Evolutionary conservation across 2,888 invertebrate species (phyloP), one percentile per base, ranked within the genome.

Genomic region (Andrena fulva): DNA sequence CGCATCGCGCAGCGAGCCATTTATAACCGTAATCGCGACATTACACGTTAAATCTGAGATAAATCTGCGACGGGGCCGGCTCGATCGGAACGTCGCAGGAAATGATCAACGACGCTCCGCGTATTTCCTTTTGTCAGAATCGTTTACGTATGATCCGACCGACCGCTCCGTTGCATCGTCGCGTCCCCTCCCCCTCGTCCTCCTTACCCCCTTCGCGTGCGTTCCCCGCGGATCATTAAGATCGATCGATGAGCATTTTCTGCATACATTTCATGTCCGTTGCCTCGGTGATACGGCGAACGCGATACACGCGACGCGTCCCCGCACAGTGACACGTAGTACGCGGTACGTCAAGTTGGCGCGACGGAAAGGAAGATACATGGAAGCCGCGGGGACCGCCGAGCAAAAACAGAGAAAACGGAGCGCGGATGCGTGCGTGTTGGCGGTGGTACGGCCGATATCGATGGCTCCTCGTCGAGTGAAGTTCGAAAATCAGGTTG

Each of bases 21-120:
- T 81, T 84, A 84, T 81, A 84, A 81, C 50, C 60, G 70, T 76
- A 81, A 85, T 84, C 78, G 72, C 56, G 62, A 70, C 35, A 81
- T 73, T 78, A 76, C 75, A 67, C 77, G 72, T 77, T 85, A 84
- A 84, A 84, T 77, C 75, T 29, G 50, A 62, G 77, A 66, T 71
- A 72, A 77, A 85, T 85, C 62, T 77, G 68, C 64, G 60, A 64
- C 67, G 56, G 12, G 52, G 48, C 56, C 62, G 42, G 54, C 42
- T 27, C 60, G 79, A 82, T 84, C 69, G 75, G 56, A 70, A 70
- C 69, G 68, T 77, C 77, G 64, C 27, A 60, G 77, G 60, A 77
- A 77, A 80, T 84, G 84, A 84, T 85, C 80, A 68, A 85, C 72
- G 85, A 81, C 59, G 56, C 54, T 33, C 50, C 71, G 56, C 31